These are phyloP conservation scores for Varroa destructor DNA, from an alignment of 1,140 invertebrate genomes.

Conservation along the genomic window DNA sequence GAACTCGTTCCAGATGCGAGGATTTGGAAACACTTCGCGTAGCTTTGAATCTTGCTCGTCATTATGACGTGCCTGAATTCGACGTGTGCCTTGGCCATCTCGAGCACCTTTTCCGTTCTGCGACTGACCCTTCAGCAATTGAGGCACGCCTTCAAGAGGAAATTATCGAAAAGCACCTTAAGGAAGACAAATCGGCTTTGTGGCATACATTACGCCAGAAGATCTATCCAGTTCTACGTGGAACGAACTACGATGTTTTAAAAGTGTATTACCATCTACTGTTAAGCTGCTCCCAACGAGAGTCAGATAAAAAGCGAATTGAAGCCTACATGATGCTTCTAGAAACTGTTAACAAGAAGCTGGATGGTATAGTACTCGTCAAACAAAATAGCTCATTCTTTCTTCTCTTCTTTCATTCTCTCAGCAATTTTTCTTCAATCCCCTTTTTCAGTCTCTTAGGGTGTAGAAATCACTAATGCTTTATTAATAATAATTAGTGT, in stretches of 20 bases:
- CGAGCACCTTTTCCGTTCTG: not conserved
- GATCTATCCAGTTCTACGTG: not conserved
- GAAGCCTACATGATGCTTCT: conserved; percentile 1
- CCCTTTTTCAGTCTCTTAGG: too few relatives aligned
- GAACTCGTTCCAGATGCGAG: not conserved
- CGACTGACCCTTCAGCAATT: not conserved
- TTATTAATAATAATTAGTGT: too few relatives aligned
- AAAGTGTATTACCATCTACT: not conserved
- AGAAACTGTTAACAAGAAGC: not conserved
- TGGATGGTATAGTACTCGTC: not conserved
- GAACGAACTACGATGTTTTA: conserved; percentile 8
- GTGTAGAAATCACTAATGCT: too few relatives aligned
- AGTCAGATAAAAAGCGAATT: not conserved
- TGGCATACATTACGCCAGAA: not conserved
- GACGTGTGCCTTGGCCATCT: conserved; percentile 15
- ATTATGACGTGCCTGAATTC: conserved; percentile 14
- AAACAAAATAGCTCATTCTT: too few relatives aligned
- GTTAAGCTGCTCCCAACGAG: not conserved
- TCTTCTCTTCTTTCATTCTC: too few relatives aligned
- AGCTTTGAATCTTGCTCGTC: conserved; percentile 11
- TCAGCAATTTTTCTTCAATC: too few relatives aligned
- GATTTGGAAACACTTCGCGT: conserved; percentile 16
- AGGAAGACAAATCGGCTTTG: not conserved
- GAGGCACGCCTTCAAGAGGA: conserved; percentile 14
- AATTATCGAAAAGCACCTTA: not conserved